These are phyloP conservation scores for Psittacula derbiana DNA, from an alignment of 2,797 vertebrate species.

Conservation along the genomic window DNA sequence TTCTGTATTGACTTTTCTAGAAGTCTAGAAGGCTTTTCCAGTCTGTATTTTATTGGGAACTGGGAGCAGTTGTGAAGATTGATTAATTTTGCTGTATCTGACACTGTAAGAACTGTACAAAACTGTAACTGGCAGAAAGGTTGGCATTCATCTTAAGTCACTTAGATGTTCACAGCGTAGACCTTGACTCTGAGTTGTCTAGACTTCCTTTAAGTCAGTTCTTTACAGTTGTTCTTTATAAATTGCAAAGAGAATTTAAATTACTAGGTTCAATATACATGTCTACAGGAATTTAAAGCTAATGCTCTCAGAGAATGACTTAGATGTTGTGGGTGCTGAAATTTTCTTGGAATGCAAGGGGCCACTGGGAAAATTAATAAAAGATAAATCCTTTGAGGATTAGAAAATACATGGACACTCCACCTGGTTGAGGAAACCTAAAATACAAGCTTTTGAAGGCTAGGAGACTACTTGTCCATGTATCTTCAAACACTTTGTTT, in stretches of 20 bases:
- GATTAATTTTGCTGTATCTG: slow-evolving; percentile 5
- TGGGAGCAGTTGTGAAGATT: not conserved
- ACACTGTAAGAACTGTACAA: not conserved
- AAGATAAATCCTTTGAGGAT: not conserved
- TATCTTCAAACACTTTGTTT: not conserved
- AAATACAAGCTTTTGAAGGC: not conserved
- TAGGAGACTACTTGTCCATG: not conserved
- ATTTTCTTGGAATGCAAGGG: not conserved
- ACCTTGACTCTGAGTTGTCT: not conserved
- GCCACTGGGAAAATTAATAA: not conserved
- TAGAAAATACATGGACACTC: not conserved
- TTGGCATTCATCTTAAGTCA: not conserved
- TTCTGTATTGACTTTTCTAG: slow-evolving; percentile 30
- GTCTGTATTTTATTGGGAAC: not conserved
- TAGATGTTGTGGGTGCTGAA: not conserved
- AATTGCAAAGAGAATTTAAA: slow-evolving; percentile 20
- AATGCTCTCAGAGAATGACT: not conserved
- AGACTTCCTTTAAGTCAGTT: not conserved
- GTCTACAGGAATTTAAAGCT: not conserved
- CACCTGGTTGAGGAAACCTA: not conserved
- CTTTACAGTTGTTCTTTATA: not conserved
- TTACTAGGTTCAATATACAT: not conserved
- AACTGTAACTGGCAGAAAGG: not conserved
- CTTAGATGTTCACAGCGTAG: slow-evolving; percentile 7
- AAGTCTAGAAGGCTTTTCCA: not conserved